phyloP scores from a whole-genome alignment of 2,888 invertebrate species.

The Cheilosia vulpina region DNA sequence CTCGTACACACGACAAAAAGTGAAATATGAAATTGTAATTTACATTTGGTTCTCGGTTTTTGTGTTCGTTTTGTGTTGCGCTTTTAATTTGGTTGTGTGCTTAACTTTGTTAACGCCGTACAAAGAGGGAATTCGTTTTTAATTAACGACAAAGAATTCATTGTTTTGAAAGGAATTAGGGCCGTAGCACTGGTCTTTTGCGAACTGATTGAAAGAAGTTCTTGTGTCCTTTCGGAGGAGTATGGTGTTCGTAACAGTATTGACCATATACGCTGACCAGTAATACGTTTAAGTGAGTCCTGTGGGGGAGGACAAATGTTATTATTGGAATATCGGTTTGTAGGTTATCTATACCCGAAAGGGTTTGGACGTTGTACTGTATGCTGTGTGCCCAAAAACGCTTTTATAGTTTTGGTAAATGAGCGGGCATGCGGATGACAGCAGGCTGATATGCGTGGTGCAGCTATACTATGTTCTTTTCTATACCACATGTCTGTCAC shows the following conservation, averaged over 20 bases:
- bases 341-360: background rate
- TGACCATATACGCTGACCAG: conserved; percentile 32
- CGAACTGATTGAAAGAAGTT: conserved; percentile 37
- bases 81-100: conserved; percentile 68
- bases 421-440: no score
- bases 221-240: background rate
- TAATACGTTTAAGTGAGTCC: background rate
- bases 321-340: background rate
- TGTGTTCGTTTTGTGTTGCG: conserved; percentile 39
- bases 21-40: conserved; percentile 76
- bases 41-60: conserved; percentile 66
- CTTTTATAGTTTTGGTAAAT: no score
- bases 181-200: conserved; percentile 56
- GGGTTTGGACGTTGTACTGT: background rate
- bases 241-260: background rate
- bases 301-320: background rate
- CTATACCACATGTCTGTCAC: no score
- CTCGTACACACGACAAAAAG: conserved; percentile 65
- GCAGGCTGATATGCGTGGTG: no score
- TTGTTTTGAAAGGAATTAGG: conserved; percentile 69
- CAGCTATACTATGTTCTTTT: no score
- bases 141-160: conserved; percentile 74
- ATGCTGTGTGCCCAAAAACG: no score
- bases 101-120: conserved; percentile 69
- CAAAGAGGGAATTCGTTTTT: conserved; percentile 62